Evolutionary conservation across 2,888 invertebrate genomes (phyloP).

Genomic region (Pelosia muscerda): DNA sequence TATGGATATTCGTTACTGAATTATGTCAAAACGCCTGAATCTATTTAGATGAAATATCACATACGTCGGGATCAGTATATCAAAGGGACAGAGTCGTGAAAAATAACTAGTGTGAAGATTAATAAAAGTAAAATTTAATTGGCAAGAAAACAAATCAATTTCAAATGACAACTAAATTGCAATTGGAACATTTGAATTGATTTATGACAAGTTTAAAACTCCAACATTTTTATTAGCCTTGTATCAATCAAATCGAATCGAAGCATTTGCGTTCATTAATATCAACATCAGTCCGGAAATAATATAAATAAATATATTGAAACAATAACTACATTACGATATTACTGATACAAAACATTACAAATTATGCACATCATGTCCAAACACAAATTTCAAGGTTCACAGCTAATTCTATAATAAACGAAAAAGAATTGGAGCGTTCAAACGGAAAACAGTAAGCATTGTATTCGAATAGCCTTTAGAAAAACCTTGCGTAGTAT

Average conservation of each 20-base stretch:
- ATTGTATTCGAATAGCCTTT: slow-evolving; percentile 25
- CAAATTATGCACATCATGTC: slow-evolving; percentile 49
- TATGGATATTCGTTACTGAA: too few relatives aligned
- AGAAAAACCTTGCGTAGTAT: slow-evolving; percentile 16
- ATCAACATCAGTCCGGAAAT: background rate
- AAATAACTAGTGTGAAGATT: background rate
- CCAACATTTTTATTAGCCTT: background rate
- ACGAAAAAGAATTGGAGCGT: slow-evolving; percentile 14
- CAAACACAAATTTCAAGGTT: slow-evolving; percentile 46
- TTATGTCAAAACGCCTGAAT: too few relatives aligned
- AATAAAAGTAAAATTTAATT: background rate
- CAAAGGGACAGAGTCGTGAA: too few relatives aligned
- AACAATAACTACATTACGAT: background rate
- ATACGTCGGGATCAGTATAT: background rate
- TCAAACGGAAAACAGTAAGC: slow-evolving; percentile 30
- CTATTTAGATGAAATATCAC: background rate
- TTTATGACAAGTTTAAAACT: background rate
- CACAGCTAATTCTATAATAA: slow-evolving; percentile 16
- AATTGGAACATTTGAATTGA: background rate
- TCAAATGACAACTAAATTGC: slow-evolving; percentile 1
- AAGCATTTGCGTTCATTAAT: background rate
- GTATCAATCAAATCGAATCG: background rate
- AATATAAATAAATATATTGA: background rate
- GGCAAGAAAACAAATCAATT: background rate
- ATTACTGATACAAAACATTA: slow-evolving; percentile 36